These are phyloP conservation scores for Diplazon laetatorius DNA, from an alignment of 2,888 invertebrate species.

Conservation along the genomic window DNA sequence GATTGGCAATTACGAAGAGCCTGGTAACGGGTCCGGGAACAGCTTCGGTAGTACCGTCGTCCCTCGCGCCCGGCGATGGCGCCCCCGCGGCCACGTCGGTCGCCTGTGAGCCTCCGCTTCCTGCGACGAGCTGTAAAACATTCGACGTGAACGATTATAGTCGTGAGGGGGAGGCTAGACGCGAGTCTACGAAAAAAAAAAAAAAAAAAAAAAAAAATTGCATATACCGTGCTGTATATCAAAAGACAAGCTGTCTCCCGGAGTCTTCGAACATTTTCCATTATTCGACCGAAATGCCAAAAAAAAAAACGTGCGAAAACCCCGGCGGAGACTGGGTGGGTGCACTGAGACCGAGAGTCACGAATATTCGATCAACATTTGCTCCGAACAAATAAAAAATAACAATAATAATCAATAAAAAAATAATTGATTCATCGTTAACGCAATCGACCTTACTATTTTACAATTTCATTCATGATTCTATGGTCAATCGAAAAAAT, in stretches of 20 bases:
- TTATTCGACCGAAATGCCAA: no score
- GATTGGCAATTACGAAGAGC: constrained; percentile 93
- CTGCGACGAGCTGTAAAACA: constrained; percentile 89
- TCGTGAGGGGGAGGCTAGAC: constrained; percentile 53
- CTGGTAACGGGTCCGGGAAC: constrained; percentile 94
- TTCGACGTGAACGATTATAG: constrained; percentile 62
- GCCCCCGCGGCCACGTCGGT: constrained; percentile 83
- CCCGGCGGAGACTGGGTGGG: background rate
- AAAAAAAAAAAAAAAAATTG: no score
- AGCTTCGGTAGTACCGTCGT: constrained; percentile 88
- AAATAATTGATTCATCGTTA: background rate
- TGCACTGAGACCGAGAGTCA: constrained; percentile 13
- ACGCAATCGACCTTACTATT: no score
- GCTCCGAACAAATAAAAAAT: background rate
- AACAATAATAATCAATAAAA: background rate
- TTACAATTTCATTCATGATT: no score
- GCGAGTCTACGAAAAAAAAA: constrained; percentile 42
- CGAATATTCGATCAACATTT: background rate
- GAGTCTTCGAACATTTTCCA: constrained; percentile 5
- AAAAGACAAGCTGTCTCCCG: constrained; percentile 26
- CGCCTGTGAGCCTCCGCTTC: constrained; percentile 86
- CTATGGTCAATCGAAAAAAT: constrained; percentile 9
- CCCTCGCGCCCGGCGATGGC: constrained; percentile 82
- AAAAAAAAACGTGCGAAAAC: constrained; percentile 19
- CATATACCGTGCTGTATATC: constrained; percentile 49